Conservation (phyloP, 1,140 invertebrate genomes). For the Ips nitidus region DNA sequence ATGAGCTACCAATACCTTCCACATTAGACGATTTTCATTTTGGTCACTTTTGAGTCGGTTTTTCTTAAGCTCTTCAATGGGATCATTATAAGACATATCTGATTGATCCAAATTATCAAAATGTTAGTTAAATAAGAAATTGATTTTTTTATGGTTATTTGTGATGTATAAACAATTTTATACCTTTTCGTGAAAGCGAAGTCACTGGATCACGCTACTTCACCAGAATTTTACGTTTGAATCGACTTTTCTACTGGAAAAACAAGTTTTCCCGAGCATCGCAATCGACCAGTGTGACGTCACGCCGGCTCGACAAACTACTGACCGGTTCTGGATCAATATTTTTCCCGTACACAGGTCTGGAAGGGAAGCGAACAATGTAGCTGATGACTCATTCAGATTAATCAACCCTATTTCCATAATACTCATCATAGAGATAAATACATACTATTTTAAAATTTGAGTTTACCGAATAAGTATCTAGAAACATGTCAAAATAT, state of each 20-base stretch:
- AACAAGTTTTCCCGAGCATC: conserved; percentile 20
- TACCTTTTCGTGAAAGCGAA: no score
- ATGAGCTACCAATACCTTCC: conserved; percentile 30
- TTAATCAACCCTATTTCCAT: no score
- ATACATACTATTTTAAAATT: no score
- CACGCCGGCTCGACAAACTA: conserved; percentile 34
- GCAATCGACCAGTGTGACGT: conserved; percentile 47
- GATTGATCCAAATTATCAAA: not conserved
- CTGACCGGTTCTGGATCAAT: conserved; percentile 46
- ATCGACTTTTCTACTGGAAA: not conserved
- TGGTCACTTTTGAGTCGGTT: not conserved
- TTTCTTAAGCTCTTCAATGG: not conserved
- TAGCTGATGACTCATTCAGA: not conserved
- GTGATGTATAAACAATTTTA: no score
- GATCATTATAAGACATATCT: not conserved
- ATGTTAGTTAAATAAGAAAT: not conserved
- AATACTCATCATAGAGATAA: no score
- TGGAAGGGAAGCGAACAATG: not conserved
- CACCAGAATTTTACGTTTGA: no score
- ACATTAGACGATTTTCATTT: conserved; percentile 14
- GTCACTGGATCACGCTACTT: no score
- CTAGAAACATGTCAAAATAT: no score
- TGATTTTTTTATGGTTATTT: not conserved
- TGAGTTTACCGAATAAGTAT: no score
- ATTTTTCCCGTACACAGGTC: conserved; percentile 38